phyloP scores from a whole-genome alignment of 1,140 invertebrate genomes.

The Pseudomyrmex gracilis region DNA sequence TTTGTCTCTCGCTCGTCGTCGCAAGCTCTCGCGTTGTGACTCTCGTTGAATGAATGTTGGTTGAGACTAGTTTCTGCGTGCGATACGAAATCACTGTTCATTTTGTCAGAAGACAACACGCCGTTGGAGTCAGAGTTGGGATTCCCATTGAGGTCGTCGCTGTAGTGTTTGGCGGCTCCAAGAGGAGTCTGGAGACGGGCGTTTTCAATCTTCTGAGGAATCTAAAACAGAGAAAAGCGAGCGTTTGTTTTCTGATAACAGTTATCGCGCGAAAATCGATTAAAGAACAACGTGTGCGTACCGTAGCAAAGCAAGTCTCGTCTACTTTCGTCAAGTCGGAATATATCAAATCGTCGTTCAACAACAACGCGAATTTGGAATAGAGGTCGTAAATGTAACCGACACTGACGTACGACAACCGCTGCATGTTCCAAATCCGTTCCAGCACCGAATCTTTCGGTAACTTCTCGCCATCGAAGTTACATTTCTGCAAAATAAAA shows the following conservation, averaged over 20 bases:
- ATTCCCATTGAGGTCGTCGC: constrained; percentile 16
- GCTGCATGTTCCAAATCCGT: constrained; percentile 80
- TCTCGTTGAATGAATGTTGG: constrained; percentile 12
- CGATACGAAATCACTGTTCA: constrained; percentile 3
- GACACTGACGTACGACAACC: constrained; percentile 73
- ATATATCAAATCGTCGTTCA: constrained; percentile 79
- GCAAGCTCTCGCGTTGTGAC: background rate
- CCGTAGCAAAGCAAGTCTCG: background rate
- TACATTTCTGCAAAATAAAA: constrained; percentile 69
- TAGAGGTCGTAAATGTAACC: constrained; percentile 78
- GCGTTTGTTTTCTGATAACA: background rate
- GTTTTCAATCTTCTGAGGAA: background rate
- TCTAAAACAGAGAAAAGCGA: constrained; percentile 37
- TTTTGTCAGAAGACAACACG: constrained; percentile 19
- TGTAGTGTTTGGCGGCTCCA: constrained; percentile 1
- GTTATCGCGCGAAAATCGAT: background rate
- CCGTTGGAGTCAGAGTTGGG: background rate
- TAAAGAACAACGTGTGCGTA: constrained; percentile 35
- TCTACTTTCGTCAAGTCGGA: constrained; percentile 65
- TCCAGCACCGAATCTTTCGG: constrained; percentile 79
- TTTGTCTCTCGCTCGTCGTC: constrained; percentile 40
- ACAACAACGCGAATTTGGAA: constrained; percentile 69
- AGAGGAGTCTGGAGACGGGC: background rate
- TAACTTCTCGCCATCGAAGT: constrained; percentile 72
- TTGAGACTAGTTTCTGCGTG: constrained; percentile 29